These are phyloP conservation scores for Acestrorhynchus altus DNA, from an alignment of 2,797 vertebrate genomes.

Conservation along the genomic window DNA sequence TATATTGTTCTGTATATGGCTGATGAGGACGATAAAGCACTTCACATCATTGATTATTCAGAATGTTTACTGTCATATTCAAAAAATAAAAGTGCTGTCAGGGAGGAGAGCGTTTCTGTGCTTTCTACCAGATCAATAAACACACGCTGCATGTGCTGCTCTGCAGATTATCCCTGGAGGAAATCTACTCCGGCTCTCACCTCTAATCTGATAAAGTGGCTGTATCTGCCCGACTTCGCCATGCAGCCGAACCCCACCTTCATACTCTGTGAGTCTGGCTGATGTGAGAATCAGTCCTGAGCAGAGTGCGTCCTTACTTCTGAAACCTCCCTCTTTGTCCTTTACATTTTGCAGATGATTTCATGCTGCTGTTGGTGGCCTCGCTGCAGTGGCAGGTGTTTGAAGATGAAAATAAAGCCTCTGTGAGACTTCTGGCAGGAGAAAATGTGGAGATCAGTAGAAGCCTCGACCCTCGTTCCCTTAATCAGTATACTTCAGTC, in stretches of 20 bases:
- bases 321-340: not conserved
- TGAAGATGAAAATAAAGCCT: conserved; percentile 76
- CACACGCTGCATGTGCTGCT: conserved; percentile 13
- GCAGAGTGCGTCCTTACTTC: not conserved
- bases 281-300: not conserved
- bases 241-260: conserved; percentile 78
- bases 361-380: conserved; percentile 79
- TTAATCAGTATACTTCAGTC: conserved; percentile 74
- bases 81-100: not conserved
- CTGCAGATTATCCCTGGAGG: conserved; percentile 83
- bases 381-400: conserved; percentile 84
- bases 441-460: conserved; percentile 78
- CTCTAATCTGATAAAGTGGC: conserved; percentile 84
- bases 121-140: conserved; percentile 18
- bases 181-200: conserved; percentile 67
- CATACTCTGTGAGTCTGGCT: conserved; percentile 76
- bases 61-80: not conserved
- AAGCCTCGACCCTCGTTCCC: conserved; percentile 72
- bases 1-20: too few relatives aligned
- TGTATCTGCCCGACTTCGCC: conserved; percentile 82
- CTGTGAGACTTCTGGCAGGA: conserved; percentile 71
- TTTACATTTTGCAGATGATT: conserved; percentile 72
- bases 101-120: not conserved
- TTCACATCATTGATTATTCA: too few relatives aligned
- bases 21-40: too few relatives aligned